Evolutionary conservation across 2,888 invertebrate genomes (phyloP), one percentile per base, ranked within the genome.

Genomic region (Tineola bisselliella): DNA sequence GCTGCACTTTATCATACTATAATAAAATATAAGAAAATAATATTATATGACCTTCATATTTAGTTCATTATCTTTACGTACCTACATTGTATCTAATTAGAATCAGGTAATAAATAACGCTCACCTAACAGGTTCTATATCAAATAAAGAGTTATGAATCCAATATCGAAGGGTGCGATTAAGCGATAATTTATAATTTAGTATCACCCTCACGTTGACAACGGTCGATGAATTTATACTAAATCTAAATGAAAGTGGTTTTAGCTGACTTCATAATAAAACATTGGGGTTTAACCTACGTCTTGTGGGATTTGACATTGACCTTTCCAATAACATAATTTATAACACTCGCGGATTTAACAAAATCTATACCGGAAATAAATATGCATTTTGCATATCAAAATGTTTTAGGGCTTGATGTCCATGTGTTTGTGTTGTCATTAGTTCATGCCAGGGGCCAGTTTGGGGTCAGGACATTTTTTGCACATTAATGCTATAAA

Each of bases 261-360:
- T 13, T 25, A 58, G 15, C 19, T 18, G 61, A 58, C 61, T 62
- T 62, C 18, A 62, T 62, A 60, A 62, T 61, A 62, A 62, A 62
- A 62, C 58, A 60, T 61, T 18, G 38, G 43, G 59, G 33, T 48
- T 58, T 60, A 59, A 61, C 54, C 61, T 61, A 33, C 58, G 58
- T 58, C 33, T 62, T 58, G 52, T 31, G 48, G 61, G 62, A 62
- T 62, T 62, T 59, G 25, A 12, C 58, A 33, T 13, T 58, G 33
- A 33, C 58, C 58, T 58, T 56, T 15, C 33, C 33, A 61, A 62
- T 58, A 12, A 15, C 19, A 25, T 31, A 44, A 48, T 61, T 61
- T 58, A 59, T 62, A 19, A 1, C 33, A 33, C 33, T 17, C 5
- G 10, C 38, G 10, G 38, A 38, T 3, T 38, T 38, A 6, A 38